Conservation (phyloP, 2,113 vertebrate genomes). For the Aptenodytes forsteri region DNA sequence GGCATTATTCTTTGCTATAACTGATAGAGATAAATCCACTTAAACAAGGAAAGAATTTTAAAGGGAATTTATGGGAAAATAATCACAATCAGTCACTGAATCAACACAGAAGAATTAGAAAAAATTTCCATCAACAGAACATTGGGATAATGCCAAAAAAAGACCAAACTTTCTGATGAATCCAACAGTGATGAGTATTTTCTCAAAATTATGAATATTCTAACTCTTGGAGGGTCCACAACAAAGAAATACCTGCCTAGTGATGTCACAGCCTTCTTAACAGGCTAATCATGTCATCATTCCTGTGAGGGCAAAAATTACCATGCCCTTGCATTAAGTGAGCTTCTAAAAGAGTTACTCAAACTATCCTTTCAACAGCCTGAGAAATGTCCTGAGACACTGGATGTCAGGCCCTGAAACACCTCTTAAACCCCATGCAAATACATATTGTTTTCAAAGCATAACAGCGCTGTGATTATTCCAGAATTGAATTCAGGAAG, state of each 20-base stretch:
- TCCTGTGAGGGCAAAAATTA: neutral
- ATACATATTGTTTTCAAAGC: neutral
- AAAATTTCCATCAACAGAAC: neutral
- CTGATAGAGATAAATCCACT: neutral
- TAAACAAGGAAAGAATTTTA: neutral
- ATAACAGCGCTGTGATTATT: neutral
- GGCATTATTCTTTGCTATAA: neutral
- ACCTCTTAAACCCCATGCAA: neutral
- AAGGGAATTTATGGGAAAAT: neutral
- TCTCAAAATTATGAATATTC: neutral
- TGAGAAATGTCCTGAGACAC: neutral
- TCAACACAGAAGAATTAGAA: neutral
- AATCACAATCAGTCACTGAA: neutral
- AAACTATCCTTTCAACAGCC: neutral
- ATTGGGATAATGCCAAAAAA: neutral
- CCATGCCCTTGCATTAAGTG: neutral
- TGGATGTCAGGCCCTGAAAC: neutral
- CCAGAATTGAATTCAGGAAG: neutral
- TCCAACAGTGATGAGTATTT: neutral
- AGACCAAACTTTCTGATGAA: neutral
- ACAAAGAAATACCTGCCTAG: neutral
- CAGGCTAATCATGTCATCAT: neutral
- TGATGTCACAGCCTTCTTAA: neutral
- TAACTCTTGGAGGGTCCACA: neutral
- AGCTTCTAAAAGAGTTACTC: neutral